These are phyloP conservation scores for Lithophane socia DNA, from an alignment of 2,888 invertebrate genomes.

Conservation along the genomic window DNA sequence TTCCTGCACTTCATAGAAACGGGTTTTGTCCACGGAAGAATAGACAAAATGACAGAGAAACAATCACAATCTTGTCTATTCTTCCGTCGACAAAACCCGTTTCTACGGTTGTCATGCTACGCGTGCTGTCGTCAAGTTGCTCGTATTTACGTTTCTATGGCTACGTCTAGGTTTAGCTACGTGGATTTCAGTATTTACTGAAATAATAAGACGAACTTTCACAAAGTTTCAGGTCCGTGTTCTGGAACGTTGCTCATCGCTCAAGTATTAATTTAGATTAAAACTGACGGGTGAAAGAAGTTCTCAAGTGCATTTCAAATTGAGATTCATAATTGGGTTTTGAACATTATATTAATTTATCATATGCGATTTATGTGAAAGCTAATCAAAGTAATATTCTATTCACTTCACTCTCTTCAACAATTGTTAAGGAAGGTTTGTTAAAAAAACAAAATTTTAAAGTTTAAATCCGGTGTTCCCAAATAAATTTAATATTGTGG, in stretches of 20 bases:
- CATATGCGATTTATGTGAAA: not conserved
- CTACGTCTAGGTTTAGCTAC: not conserved
- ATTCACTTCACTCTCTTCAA: too few relatives aligned
- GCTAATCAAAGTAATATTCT: too few relatives aligned
- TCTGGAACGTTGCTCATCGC: constrained; percentile 4
- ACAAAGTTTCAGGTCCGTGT: not conserved
- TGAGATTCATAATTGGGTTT: not conserved
- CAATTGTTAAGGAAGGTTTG: too few relatives aligned
- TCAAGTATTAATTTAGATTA: not conserved
- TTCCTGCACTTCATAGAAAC: not conserved
- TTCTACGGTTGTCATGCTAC: too few relatives aligned
- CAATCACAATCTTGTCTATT: too few relatives aligned
- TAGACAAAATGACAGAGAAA: too few relatives aligned
- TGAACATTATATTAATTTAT: not conserved
- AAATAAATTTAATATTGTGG: not conserved
- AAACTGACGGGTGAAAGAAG: not conserved
- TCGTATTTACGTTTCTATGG: constrained; percentile 2
- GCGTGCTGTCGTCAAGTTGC: not conserved
- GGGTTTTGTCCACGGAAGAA: too few relatives aligned
- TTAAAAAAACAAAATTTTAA: too few relatives aligned
- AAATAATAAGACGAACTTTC: constrained; percentile 16
- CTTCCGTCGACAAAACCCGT: too few relatives aligned
- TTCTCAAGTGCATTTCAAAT: not conserved
- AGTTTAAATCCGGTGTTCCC: too few relatives aligned
- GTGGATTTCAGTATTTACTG: not conserved